Percentiles rank a stretch among this genome's conserved stretches.
Conservation (phyloP, 64 coral and sea anemone genomes). For the Montipora foliosa region DNA sequence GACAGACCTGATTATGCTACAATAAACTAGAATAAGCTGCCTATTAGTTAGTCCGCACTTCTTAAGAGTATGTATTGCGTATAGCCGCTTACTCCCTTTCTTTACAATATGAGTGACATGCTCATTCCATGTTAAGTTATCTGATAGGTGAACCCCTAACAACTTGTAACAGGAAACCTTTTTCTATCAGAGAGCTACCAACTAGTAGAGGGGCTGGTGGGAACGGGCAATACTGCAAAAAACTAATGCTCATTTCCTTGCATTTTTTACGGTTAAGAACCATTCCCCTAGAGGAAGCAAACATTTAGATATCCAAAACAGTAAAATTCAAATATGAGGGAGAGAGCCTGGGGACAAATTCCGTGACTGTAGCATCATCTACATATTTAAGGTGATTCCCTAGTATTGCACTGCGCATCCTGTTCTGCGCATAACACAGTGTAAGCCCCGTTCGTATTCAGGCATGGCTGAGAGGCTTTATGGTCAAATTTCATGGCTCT, state of each 20-base stretch:
- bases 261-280: constrained; percentile 53
- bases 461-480: too few species aligned
- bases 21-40: background rate
- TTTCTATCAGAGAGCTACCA: background rate
- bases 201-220: background rate
- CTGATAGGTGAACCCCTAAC: constrained; percentile 23
- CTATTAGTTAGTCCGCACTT: background rate
- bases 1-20: background rate
- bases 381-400: constrained; percentile 25
- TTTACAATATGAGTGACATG: constrained; percentile 23
- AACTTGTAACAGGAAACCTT: constrained; percentile 5
- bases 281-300: constrained; percentile 62
- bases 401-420: too few species aligned
- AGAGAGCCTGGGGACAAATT: constrained; percentile 5
- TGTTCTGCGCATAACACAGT: too few species aligned
- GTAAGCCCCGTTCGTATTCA: too few species aligned
- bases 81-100: constrained; percentile 4
- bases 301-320: constrained; percentile 5
- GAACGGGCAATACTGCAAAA: background rate
- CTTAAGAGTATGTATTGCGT: background rate
- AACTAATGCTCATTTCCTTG: background rate
- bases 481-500: too few species aligned
- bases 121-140: constrained; percentile 13
- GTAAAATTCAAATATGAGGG: constrained; percentile 60
- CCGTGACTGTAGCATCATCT: constrained; percentile 43